A percentile compares a stretch with the other conserved stretches of the same genome.
Conservation (phyloP, 2,797 vertebrate genomes). For the Halcyon badia region DNA sequence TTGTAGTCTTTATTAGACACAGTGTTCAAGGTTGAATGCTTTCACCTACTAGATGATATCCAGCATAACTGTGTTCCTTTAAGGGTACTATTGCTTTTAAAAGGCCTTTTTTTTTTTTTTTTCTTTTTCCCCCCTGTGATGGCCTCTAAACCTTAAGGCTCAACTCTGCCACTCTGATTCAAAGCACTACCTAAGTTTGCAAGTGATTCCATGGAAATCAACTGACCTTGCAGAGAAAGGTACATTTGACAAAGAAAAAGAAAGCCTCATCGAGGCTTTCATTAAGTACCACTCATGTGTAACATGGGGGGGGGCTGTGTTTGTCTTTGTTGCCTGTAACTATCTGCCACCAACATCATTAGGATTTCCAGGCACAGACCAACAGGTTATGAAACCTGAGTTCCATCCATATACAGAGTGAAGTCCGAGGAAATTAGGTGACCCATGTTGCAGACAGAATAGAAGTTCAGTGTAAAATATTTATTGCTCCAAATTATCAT, state of each 20-base stretch:
- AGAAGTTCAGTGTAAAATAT: slow-evolving; percentile 47
- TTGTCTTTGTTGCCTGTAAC: background rate
- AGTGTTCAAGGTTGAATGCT: background rate
- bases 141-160: background rate
- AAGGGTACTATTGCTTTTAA: background rate
- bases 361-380: slow-evolving; percentile 29
- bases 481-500: slow-evolving; percentile 51
- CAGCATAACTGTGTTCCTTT: background rate
- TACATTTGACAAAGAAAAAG: background rate
- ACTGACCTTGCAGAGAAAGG: background rate
- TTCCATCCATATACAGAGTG: background rate
- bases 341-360: background rate
- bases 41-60: background rate
- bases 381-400: background rate
- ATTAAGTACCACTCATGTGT: background rate
- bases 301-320: background rate
- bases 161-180: background rate
- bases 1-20: background rate
- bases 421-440: slow-evolving; percentile 29
- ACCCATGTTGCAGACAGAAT: background rate
- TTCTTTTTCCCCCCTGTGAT: background rate
- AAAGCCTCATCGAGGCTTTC: background rate
- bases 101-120: background rate
- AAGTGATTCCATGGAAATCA: background rate
- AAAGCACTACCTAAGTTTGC: background rate